phyloP scores from a whole-genome alignment of 2,888 invertebrate genomes.

The Leptinotarsa tumamoca region DNA sequence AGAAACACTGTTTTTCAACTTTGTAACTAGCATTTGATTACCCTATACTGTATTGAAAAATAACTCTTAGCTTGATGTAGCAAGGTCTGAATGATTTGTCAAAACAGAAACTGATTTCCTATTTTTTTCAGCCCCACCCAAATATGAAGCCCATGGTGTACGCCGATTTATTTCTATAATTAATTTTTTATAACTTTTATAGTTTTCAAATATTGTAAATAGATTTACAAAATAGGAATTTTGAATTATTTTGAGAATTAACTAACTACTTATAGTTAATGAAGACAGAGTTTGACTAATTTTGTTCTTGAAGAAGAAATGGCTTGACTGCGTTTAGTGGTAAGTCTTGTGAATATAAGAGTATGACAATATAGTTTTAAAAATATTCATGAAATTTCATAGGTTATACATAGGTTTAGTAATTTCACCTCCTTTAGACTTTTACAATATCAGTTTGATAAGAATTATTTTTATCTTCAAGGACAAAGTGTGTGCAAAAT shows the following conservation, averaged over 20 bases:
- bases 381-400: too few relatives aligned
- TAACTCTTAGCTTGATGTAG: too few relatives aligned
- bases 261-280: neutral
- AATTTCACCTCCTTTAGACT: too few relatives aligned
- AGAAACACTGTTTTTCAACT: too few relatives aligned
- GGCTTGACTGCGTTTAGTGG: neutral
- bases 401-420: too few relatives aligned
- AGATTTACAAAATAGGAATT: conserved; percentile 40
- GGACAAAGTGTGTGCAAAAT: conserved; percentile 1
- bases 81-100: too few relatives aligned
- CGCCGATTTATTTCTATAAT: conserved; percentile 76
- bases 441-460: neutral
- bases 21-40: too few relatives aligned
- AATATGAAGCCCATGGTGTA: conserved; percentile 98
- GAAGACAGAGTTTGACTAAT: neutral
- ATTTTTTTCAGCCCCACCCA: conserved; percentile 88
- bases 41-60: too few relatives aligned
- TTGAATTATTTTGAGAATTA: conserved; percentile 20
- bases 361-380: too few relatives aligned
- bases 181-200: conserved; percentile 46
- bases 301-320: conserved; percentile 9
- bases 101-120: conserved; percentile 31
- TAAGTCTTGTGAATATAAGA: too few relatives aligned
- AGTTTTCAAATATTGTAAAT: conserved; percentile 42
- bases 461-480: neutral